A percentile compares a stretch with the other conserved stretches of the same genome.
Conservation (phyloP, 2,888 invertebrate species). For the Hipparchia semele region DNA sequence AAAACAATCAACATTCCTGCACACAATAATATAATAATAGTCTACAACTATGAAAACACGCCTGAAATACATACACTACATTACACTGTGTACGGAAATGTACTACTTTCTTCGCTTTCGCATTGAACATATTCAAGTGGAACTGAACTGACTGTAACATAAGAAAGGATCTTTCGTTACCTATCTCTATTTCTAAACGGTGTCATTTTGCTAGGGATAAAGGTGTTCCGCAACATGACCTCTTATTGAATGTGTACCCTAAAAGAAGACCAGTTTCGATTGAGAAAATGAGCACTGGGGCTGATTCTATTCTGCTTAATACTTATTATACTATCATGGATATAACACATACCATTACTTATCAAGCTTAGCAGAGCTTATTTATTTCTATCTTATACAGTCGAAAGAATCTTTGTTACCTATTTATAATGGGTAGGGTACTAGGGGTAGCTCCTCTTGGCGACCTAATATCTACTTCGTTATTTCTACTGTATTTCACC, state of each 20-base stretch:
- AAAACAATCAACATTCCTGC: slow-evolving; percentile 8
- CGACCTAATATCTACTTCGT: not conserved
- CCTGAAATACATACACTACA: slow-evolving; percentile 45
- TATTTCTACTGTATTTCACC: not conserved
- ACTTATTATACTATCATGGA: too few relatives aligned
- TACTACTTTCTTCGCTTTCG: slow-evolving; percentile 58
- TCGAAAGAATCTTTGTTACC: too few relatives aligned
- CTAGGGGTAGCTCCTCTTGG: too few relatives aligned
- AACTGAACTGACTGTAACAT: slow-evolving; percentile 7
- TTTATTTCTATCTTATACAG: too few relatives aligned
- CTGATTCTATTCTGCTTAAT: too few relatives aligned
- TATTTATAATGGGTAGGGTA: too few relatives aligned
- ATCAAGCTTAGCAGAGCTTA: too few relatives aligned
- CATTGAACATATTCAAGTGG: slow-evolving; percentile 10
- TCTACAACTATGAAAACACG: slow-evolving; percentile 6
- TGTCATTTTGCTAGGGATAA: not conserved
- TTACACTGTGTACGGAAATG: slow-evolving; percentile 56
- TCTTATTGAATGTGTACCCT: not conserved
- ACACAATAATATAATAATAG: not conserved
- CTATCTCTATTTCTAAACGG: not conserved
- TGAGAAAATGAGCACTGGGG: too few relatives aligned
- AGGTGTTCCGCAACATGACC: too few relatives aligned
- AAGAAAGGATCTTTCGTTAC: not conserved
- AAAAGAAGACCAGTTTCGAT: too few relatives aligned
- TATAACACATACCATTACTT: too few relatives aligned